Evolutionary conservation across 2,113 vertebrate species (phyloP).

Genomic region (Anarrhichthys ocellatus): DNA sequence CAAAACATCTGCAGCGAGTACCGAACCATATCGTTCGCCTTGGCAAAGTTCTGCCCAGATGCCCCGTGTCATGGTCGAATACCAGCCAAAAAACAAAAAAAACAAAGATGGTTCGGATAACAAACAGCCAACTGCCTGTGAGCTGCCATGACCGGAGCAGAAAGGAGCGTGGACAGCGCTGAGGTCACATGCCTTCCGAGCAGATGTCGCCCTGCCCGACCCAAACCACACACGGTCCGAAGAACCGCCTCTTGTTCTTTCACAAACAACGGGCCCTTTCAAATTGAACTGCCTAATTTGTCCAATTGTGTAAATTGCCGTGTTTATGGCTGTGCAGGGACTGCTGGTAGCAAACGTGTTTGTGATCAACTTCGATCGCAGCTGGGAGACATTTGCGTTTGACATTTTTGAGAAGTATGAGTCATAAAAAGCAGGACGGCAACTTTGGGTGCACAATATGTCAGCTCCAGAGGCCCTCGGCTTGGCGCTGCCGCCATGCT

Average conservation of each 20-base stretch:
- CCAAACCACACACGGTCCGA: slow-evolving; percentile 48
- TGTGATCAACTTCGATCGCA: background rate
- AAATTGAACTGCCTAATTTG: slow-evolving; percentile 42
- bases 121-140: slow-evolving; percentile 47
- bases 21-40: slow-evolving; percentile 17
- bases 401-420: background rate
- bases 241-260: slow-evolving; percentile 52
- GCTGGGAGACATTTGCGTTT: background rate
- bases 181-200: slow-evolving; percentile 69
- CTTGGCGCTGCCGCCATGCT: background rate
- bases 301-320: slow-evolving; percentile 47
- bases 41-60: slow-evolving; percentile 18
- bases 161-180: slow-evolving; percentile 41
- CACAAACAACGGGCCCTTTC: slow-evolving; percentile 40
- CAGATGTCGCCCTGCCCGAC: slow-evolving; percentile 74
- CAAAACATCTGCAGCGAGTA: slow-evolving; percentile 13
- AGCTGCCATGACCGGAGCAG: slow-evolving; percentile 54
- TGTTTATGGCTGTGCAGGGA: slow-evolving; percentile 32
- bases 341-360: slow-evolving; percentile 27
- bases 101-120: slow-evolving; percentile 29
- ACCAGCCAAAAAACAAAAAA: slow-evolving; percentile 34
- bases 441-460: background rate
- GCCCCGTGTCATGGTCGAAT: slow-evolving; percentile 20
- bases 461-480: background rate
- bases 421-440: background rate